Conservation (phyloP, 37 sponge, comb jelly and placozoan genomes). For the Amphimedon queenslandica region DNA sequence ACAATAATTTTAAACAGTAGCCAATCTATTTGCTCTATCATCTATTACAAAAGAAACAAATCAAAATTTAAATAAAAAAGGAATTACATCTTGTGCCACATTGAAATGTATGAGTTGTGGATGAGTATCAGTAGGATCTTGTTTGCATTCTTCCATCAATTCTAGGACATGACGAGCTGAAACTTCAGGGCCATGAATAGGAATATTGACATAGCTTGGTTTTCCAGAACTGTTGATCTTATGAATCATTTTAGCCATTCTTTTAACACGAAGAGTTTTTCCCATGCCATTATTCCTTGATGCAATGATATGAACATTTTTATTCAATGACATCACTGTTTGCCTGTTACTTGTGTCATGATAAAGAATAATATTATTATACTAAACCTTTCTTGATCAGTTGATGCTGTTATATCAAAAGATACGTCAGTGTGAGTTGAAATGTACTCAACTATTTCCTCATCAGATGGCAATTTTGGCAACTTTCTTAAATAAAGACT, state of each 20-base stretch:
- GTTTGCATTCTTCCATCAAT: not conserved
- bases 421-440: not conserved
- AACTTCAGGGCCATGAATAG: constrained; percentile 9
- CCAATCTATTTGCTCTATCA: constrained; percentile 27
- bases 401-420: not conserved
- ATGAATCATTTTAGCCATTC: not conserved
- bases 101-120: constrained; percentile 1
- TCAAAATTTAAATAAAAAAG: constrained; percentile 2
- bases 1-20: constrained; percentile 54
- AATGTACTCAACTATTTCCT: not conserved
- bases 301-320: not conserved
- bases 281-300: not conserved
- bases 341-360: no score
- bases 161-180: not conserved
- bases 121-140: not conserved
- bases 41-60: constrained; percentile 12
- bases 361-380: no score
- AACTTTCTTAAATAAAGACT: not conserved
- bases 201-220: constrained; percentile 1
- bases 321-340: not conserved
- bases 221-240: not conserved
- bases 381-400: not conserved
- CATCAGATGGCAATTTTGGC: not conserved
- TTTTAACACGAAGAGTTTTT: not conserved
- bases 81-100: not conserved